phyloP scores from a whole-genome alignment of 2,888 invertebrate species.

The Drosophila formosana region DNA sequence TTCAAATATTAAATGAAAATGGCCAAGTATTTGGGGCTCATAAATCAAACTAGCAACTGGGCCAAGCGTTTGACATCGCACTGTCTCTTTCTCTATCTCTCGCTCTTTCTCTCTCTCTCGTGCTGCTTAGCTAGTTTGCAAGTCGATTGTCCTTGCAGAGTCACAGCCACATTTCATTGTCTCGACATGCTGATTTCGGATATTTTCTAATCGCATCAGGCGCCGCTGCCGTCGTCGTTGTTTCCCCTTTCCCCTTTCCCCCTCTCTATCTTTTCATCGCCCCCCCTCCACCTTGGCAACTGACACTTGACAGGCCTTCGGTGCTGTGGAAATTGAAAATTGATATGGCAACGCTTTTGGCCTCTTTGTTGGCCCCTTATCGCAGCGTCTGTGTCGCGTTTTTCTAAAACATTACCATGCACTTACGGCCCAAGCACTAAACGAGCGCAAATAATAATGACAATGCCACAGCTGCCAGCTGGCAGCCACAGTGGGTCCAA shows the following conservation, averaged over 20 bases:
- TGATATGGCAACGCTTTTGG: slow-evolving; percentile 68
- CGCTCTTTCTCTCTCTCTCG: background rate
- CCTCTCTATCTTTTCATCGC: background rate
- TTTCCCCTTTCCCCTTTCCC: background rate
- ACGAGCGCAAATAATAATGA: slow-evolving; percentile 74
- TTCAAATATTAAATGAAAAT: slow-evolving; percentile 70
- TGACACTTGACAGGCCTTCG: slow-evolving; percentile 54
- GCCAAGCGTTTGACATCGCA: slow-evolving; percentile 44
- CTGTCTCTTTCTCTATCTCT: background rate
- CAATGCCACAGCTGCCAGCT: slow-evolving; percentile 59
- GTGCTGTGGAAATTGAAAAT: slow-evolving; percentile 66
- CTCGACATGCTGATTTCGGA: slow-evolving; percentile 56
- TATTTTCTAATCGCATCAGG: slow-evolving; percentile 44
- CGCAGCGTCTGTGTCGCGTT: slow-evolving; percentile 45
- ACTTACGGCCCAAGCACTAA: slow-evolving; percentile 63
- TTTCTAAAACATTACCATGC: slow-evolving; percentile 69
- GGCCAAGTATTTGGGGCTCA: slow-evolving; percentile 51
- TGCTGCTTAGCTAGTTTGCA: slow-evolving; percentile 2
- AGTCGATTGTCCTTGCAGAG: slow-evolving; percentile 17
- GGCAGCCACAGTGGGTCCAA: slow-evolving; percentile 48
- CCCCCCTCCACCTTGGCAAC: slow-evolving; percentile 15
- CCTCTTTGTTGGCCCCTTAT: slow-evolving; percentile 60
- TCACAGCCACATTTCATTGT: slow-evolving; percentile 47
- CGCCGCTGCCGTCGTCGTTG: background rate
- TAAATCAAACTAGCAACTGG: slow-evolving; percentile 77